phyloP scores from a whole-genome alignment of 2,797 vertebrate species.

The Onychomys arenicola region DNA sequence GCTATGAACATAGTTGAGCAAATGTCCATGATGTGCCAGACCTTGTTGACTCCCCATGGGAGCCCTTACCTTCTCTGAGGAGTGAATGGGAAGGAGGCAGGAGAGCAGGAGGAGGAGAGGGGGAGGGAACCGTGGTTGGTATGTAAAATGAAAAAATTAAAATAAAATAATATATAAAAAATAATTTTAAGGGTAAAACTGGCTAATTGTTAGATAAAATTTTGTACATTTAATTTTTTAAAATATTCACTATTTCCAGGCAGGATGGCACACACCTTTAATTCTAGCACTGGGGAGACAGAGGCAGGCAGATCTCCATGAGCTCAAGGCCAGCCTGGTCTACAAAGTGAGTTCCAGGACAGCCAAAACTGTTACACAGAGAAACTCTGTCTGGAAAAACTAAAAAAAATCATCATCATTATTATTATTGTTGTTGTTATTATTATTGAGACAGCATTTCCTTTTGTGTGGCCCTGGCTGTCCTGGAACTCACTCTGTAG shows the following conservation, averaged over 20 bases:
- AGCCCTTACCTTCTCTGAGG: too few species aligned
- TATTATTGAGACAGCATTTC: not conserved
- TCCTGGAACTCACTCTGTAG: too few species aligned
- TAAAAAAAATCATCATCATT: not conserved
- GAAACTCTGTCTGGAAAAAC: not conserved
- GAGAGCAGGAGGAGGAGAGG: too few species aligned
- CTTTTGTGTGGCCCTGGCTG: not conserved
- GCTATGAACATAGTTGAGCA: too few species aligned
- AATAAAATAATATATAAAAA: not conserved
- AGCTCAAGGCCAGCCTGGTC: not conserved
- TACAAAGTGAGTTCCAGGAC: not conserved
- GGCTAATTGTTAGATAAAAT: slow-evolving; percentile 21
- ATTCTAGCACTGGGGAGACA: not conserved
- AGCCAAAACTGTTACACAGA: not conserved
- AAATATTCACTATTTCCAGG: not conserved
- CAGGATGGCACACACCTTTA: not conserved
- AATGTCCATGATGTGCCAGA: too few species aligned
- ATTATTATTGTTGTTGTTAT: too few species aligned
- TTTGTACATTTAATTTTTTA: not conserved
- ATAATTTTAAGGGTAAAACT: not conserved
- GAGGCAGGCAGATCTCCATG: not conserved
- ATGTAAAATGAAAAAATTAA: too few species aligned
- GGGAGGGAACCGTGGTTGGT: too few species aligned
- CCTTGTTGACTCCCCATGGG: too few species aligned
- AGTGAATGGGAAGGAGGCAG: too few species aligned